A percentile compares a stretch with the other conserved stretches of the same genome.
Conservation (phyloP, 2,888 invertebrate species). For the Tenodera sinensis region DNA sequence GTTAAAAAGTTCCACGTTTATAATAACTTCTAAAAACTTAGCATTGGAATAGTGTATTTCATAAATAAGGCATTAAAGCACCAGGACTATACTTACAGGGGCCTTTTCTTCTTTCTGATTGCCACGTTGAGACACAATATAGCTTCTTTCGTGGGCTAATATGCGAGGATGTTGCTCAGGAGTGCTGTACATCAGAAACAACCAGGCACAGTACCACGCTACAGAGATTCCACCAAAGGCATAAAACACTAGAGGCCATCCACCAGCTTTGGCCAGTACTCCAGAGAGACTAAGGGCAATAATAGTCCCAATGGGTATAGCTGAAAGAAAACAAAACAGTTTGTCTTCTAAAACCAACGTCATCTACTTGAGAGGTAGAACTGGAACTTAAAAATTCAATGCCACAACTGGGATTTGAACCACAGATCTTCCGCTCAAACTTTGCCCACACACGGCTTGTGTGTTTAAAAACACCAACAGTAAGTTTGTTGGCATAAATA, state of each 20-base stretch:
- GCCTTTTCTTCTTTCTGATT: background rate
- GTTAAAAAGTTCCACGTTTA: too few relatives aligned
- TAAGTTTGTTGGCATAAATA: too few relatives aligned
- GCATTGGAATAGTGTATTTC: too few relatives aligned
- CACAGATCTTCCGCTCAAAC: too few relatives aligned
- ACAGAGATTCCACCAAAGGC: conserved; percentile 38
- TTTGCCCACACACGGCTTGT: too few relatives aligned
- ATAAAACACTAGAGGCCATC: background rate
- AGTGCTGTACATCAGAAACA: conserved; percentile 46
- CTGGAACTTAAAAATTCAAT: too few relatives aligned
- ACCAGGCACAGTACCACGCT: conserved; percentile 47
- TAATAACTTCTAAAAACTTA: too few relatives aligned
- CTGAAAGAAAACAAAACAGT: background rate
- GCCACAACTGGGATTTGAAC: too few relatives aligned
- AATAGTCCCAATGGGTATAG: conserved; percentile 22
- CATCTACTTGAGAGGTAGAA: too few relatives aligned
- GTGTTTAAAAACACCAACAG: too few relatives aligned
- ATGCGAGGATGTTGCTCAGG: conserved; percentile 50
- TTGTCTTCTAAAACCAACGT: background rate
- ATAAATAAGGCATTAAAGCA: background rate
- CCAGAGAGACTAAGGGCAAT: conserved; percentile 18
- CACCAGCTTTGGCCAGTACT: conserved; percentile 6
- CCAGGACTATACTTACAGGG: background rate
- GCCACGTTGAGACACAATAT: background rate
- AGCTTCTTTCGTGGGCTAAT: conserved; percentile 40